phyloP scores from a whole-genome alignment of 2,113 vertebrate genomes.

The Eupsittula cactorum region DNA sequence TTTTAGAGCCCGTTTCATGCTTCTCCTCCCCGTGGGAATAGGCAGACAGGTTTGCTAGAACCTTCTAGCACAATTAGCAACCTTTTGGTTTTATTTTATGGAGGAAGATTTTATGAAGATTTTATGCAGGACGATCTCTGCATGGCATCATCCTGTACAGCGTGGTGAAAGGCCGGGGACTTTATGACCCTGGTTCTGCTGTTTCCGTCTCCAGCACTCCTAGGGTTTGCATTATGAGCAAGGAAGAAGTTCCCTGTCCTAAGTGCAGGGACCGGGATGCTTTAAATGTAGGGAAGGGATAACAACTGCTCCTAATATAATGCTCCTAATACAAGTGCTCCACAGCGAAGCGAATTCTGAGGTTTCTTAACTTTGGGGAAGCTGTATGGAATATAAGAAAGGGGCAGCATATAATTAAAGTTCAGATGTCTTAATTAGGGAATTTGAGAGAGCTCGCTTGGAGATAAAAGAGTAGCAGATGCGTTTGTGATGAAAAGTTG shows the following conservation, averaged over 20 bases:
- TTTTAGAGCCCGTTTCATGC: not conserved
- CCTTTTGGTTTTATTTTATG: not conserved
- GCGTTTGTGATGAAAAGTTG: slow-evolving; percentile 74
- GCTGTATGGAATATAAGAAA: slow-evolving; percentile 51
- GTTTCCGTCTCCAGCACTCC: not conserved
- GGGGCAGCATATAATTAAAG: slow-evolving; percentile 78
- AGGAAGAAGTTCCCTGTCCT: rapidly evolving
- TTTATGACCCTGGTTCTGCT: not conserved
- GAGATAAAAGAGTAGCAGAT: slow-evolving; percentile 83
- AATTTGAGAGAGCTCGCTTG: slow-evolving; percentile 72
- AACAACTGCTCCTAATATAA: rapidly evolving
- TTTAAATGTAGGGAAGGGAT: rapidly evolving
- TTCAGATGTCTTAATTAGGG: slow-evolving; percentile 81
- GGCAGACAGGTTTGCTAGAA: not conserved
- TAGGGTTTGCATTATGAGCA: rapidly evolving
- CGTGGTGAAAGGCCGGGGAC: not conserved
- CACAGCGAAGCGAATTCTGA: not conserved
- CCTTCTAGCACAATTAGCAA: not conserved
- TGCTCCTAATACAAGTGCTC: not conserved
- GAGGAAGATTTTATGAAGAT: not conserved
- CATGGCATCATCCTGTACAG: not conserved
- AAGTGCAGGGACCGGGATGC: not conserved
- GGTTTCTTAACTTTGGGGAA: slow-evolving; percentile 41
- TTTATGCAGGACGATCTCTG: not conserved
- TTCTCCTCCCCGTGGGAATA: rapidly evolving